These are phyloP conservation scores for Melanerpes formicivorus DNA, from an alignment of 2,113 vertebrate genomes.

Conservation along the genomic window DNA sequence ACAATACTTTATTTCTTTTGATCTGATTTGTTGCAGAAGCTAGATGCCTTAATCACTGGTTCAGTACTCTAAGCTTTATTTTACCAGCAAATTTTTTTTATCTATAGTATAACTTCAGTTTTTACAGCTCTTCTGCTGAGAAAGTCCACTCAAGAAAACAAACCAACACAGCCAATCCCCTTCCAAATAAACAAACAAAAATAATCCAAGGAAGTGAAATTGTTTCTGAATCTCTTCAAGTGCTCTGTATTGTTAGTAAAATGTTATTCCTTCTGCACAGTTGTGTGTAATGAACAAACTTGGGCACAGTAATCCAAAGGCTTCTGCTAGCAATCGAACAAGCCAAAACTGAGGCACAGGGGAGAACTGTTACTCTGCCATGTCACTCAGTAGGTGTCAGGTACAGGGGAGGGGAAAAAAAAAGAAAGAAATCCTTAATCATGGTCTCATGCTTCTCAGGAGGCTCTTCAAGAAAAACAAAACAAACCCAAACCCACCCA, in stretches of 20 bases:
- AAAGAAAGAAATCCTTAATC: too few relatives aligned
- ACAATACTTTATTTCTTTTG: background rate
- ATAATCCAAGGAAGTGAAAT: background rate
- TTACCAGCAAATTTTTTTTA: background rate
- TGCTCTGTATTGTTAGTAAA: background rate
- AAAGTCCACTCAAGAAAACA: background rate
- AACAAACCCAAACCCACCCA: background rate
- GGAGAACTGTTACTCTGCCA: background rate
- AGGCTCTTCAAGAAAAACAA: background rate
- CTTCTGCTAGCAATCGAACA: background rate
- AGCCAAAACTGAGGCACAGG: background rate
- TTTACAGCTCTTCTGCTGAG: background rate
- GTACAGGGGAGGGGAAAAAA: background rate
- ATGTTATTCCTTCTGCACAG: background rate
- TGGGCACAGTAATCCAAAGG: background rate
- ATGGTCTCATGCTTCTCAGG: background rate
- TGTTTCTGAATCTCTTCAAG: background rate
- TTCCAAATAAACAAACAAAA: background rate
- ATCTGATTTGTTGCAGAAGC: background rate
- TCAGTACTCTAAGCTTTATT: background rate
- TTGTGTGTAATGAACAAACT: background rate
- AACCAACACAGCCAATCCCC: background rate
- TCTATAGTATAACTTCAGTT: background rate
- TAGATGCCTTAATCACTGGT: background rate
- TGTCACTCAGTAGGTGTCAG: background rate